Evolutionary conservation across 1,140 invertebrate genomes (phyloP).

Genomic region (Bathynomus jamesi): DNA sequence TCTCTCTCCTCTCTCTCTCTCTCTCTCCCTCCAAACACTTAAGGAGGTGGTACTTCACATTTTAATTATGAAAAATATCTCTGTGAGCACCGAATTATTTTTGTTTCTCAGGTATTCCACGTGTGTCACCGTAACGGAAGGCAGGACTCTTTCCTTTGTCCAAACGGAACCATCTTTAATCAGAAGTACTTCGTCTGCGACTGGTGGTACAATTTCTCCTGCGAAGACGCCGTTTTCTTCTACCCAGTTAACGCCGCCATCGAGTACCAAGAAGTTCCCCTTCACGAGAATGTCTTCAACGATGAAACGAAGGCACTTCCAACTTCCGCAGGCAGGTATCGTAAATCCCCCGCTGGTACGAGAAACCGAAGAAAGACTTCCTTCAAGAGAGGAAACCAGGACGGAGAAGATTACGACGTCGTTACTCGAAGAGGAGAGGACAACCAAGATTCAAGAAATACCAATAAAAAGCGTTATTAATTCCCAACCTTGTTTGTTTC

Average conservation of each 20-base stretch:
- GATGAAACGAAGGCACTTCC: no score
- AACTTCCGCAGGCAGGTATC: no score
- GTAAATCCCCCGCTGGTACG: no score
- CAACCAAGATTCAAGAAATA: no score
- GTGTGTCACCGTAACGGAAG: conserved; percentile 50
- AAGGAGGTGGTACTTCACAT: not conserved
- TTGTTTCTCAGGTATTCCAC: conserved; percentile 49
- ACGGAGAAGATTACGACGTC: no score
- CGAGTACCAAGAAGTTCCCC: conserved; percentile 15
- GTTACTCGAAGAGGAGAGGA: no score
- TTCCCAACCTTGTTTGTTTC: no score
- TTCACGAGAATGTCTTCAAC: conserved; percentile 17
- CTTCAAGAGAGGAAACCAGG: no score
- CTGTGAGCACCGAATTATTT: no score
- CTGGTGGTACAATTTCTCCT: conserved; percentile 54
- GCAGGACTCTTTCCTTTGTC: conserved; percentile 51
- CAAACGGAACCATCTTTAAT: conserved; percentile 52
- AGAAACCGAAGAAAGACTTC: no score
- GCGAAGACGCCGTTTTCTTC: conserved; percentile 44
- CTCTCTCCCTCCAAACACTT: not conserved
- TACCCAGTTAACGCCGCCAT: conserved; percentile 45
- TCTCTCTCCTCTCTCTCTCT: not conserved
- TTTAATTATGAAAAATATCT: not conserved
- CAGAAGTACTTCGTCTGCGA: conserved; percentile 53
- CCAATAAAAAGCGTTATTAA: no score